These are phyloP conservation scores for Lordiphosa clarofinis DNA, from an alignment of 1,140 invertebrate genomes.

Conservation along the genomic window DNA sequence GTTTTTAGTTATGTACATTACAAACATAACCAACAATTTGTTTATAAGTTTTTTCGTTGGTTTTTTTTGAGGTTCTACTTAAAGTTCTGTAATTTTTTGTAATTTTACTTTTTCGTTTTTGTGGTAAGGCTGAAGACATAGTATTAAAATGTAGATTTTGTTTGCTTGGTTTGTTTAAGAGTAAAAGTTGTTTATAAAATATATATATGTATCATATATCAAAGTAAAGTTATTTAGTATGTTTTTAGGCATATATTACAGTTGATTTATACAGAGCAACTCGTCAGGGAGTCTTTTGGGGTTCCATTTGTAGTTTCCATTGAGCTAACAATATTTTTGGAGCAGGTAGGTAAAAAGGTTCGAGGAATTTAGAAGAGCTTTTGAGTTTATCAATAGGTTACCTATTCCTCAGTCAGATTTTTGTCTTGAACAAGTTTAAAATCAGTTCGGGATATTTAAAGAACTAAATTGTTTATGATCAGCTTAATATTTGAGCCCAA, in stretches of 20 bases:
- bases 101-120: slow-evolving; percentile 18
- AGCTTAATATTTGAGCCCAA: not conserved
- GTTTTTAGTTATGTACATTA: slow-evolving; percentile 47
- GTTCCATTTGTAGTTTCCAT: slow-evolving; percentile 13
- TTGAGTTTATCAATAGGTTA: slow-evolving; percentile 5
- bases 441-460: no score
- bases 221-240: slow-evolving; percentile 66
- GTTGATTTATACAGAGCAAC: slow-evolving; percentile 57
- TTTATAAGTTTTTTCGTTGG: slow-evolving; percentile 36
- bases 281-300: slow-evolving; percentile 8
- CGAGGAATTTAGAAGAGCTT: slow-evolving; percentile 14
- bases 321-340: slow-evolving; percentile 57
- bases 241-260: slow-evolving; percentile 61
- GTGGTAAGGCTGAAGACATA: slow-evolving; percentile 73
- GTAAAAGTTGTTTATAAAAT: slow-evolving; percentile 77
- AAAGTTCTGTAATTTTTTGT: slow-evolving; percentile 25
- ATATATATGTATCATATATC: slow-evolving; percentile 75
- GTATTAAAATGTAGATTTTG: slow-evolving; percentile 54
- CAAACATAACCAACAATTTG: slow-evolving; percentile 68
- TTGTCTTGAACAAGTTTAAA: no score
- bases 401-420: not conserved
- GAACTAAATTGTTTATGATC: no score
- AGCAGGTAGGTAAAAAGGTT: slow-evolving; percentile 12
- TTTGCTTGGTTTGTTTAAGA: slow-evolving; percentile 57
- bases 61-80: slow-evolving; percentile 42